Evolutionary conservation across 92 coral and sea anemone species (phyloP), one percentile per base, ranked within the genome.

Genomic region (Bergia sp.): DNA sequence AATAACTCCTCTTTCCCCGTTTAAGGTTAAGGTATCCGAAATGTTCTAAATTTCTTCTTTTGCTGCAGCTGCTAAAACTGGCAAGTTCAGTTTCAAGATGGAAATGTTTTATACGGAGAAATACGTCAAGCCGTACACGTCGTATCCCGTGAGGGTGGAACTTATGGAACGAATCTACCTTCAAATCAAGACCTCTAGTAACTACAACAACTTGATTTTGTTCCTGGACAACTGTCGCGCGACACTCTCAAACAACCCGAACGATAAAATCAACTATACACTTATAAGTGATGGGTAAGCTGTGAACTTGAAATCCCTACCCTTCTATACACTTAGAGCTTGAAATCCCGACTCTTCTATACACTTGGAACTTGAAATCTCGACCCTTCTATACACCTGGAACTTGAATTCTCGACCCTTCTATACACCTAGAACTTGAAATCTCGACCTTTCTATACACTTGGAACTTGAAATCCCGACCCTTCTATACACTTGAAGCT

Each of bases 141-240:
- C 44, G 43, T 83, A 11, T 44, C 87, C 87, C 5, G 87, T 83
- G 23, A 69, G 78, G 58, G 87, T 83, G 2, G 40, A 83, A 7
- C 61, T 83, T 18, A 71, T 21, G 50, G 78, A 83, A 13, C 64
- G 87, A 71, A 83, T 83, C 9, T 83, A 23, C 43, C 55, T 83
- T 4, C 87, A 83, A 66, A 61, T 83, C 13, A 45, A 37, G 58
- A 83, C 79, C 1, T 40, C 16, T 12, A 36, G 44, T 49, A 71
- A 71, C 58, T 67, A 67, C 76, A 43, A 71, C 7, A 83, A 83
- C 65, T 72, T 83, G 64, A 71, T 83, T 29, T 12, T 83, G 78
- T 83, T 83, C 58, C 23, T 83, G 66, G 87, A 83, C 36, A 83
- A 45, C 43, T 83, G 87, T 42, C 87, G 76, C 8, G 87, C 87